phyloP scores from a whole-genome alignment of 2,888 invertebrate species.

The Cantharis lateralis region DNA sequence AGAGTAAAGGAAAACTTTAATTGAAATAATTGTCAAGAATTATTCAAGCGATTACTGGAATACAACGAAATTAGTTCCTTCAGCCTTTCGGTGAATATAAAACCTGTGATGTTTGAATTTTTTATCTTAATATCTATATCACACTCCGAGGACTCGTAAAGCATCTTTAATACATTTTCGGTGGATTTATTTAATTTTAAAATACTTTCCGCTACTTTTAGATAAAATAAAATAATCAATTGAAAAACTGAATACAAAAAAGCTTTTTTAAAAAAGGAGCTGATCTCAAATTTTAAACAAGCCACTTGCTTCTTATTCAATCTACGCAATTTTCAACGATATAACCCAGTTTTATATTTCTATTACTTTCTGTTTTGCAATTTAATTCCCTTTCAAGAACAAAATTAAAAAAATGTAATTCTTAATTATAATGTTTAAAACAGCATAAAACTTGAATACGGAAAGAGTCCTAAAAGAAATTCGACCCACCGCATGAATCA shows the following conservation, averaged over 20 bases:
- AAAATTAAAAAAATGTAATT: neutral
- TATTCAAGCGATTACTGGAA: neutral
- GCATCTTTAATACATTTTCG: too few relatives aligned
- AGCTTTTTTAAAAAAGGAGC: too few relatives aligned
- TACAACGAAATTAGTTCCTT: neutral
- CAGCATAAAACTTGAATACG: neutral
- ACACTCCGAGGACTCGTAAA: too few relatives aligned
- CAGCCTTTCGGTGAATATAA: neutral
- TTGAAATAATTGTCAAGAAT: neutral
- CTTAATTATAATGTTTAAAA: neutral
- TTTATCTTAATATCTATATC: too few relatives aligned
- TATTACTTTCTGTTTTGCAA: neutral
- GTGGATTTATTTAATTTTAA: too few relatives aligned
- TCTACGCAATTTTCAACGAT: neutral
- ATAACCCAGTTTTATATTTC: neutral
- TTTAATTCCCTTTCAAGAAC: neutral
- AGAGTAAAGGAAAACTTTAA: neutral
- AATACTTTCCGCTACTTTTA: neutral
- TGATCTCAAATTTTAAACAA: neutral
- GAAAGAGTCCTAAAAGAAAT: neutral
- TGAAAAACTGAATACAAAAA: neutral
- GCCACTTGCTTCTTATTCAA: neutral
- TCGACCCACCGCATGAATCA: neutral
- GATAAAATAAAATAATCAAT: neutral
- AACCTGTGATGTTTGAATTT: neutral